These are phyloP conservation scores for Drosophila affinis DNA, from an alignment of 2,888 invertebrate species.

Conservation along the genomic window DNA sequence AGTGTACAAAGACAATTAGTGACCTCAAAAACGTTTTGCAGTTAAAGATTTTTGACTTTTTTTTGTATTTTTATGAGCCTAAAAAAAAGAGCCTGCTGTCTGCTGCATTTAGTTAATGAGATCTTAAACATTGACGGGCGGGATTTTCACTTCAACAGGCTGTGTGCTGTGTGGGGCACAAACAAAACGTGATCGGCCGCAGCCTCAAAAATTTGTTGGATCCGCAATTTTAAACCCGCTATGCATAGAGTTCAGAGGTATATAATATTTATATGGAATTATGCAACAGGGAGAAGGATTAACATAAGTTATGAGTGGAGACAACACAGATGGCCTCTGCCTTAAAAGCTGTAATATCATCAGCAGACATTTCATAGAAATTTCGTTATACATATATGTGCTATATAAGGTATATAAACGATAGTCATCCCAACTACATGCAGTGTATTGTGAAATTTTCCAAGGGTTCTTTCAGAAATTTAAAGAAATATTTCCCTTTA, in stretches of 20 bases:
- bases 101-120: slow-evolving; percentile 74
- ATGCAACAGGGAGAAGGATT: too few relatives aligned
- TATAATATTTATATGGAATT: not conserved
- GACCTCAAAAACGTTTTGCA: slow-evolving; percentile 77
- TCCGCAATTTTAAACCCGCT: not conserved
- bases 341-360: too few relatives aligned
- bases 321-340: too few relatives aligned
- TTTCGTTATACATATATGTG: too few relatives aligned
- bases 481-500: too few relatives aligned
- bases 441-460: too few relatives aligned
- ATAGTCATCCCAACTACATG: too few relatives aligned
- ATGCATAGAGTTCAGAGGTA: not conserved
- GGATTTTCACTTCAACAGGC: slow-evolving; percentile 55
- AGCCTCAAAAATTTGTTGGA: slow-evolving; percentile 25
- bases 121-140: slow-evolving; percentile 52
- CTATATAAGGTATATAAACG: too few relatives aligned
- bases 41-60: slow-evolving; percentile 46
- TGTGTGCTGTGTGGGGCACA: slow-evolving; percentile 18
- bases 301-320: too few relatives aligned
- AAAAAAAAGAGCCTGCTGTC: slow-evolving; percentile 47
- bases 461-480: too few relatives aligned
- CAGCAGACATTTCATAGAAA: too few relatives aligned
- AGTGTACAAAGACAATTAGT: slow-evolving; percentile 66
- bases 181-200: slow-evolving; percentile 53
- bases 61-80: slow-evolving; percentile 50